phyloP scores from a whole-genome alignment of 2,113 vertebrate species.

The Dendrocopos noguchii region DNA sequence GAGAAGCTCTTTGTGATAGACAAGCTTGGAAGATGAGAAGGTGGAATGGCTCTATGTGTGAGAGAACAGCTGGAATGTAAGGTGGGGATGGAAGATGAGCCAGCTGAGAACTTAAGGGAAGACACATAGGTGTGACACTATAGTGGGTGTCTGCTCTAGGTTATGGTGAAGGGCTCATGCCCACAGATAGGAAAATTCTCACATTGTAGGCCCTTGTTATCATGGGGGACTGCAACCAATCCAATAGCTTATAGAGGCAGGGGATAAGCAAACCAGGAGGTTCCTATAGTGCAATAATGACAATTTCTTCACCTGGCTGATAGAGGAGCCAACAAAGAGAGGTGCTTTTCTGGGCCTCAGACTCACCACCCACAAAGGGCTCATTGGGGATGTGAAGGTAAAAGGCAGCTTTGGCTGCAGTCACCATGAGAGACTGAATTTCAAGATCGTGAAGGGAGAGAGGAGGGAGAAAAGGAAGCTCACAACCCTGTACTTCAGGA shows the following conservation, averaged over 20 bases:
- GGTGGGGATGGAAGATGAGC: neutral
- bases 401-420: no score
- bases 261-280: no score
- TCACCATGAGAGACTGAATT: neutral
- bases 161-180: no score
- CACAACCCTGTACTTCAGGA: neutral
- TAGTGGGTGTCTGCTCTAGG: neutral
- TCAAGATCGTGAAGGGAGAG: neutral
- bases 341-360: neutral
- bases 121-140: neutral
- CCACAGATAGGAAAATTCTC: neutral
- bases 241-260: no score
- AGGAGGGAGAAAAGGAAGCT: neutral
- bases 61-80: neutral
- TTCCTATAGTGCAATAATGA: accelerated
- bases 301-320: neutral
- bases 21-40: neutral
- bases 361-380: neutral
- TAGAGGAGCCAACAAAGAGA: neutral
- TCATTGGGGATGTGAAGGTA: neutral
- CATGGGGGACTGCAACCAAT: neutral
- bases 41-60: neutral
- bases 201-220: neutral
- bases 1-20: neutral
- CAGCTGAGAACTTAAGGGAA: neutral